These are phyloP conservation scores for Trididemnum miniatum DNA, from an alignment of 23 tunicate genomes.

Conservation along the genomic window DNA sequence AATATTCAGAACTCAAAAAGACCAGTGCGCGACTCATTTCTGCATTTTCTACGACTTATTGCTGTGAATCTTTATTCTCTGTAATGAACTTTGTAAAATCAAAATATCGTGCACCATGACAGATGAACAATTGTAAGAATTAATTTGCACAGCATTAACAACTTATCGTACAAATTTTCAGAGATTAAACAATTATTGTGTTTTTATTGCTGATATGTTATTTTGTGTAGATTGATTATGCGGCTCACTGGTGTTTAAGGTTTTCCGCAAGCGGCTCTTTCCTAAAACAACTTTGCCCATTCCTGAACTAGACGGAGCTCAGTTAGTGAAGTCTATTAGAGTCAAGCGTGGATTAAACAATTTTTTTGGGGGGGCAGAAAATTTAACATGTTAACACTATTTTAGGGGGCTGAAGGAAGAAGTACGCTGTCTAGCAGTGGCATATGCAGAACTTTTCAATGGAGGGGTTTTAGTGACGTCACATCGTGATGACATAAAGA, in stretches of 20 bases:
- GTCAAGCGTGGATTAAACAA: too few species aligned
- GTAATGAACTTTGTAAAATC: constrained; percentile 26
- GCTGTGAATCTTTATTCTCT: constrained; percentile 36
- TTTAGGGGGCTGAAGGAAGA: too few species aligned
- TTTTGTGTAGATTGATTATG: neutral
- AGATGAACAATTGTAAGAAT: constrained; percentile 15
- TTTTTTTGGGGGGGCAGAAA: too few species aligned
- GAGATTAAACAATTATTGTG: constrained; percentile 17
- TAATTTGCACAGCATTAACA: constrained; percentile 37
- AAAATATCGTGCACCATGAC: constrained; percentile 27
- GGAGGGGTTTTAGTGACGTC: too few species aligned
- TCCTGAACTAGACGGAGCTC: neutral
- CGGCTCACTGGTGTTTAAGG: constrained; percentile 20
- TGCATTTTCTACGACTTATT: constrained; percentile 30
- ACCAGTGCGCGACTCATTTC: constrained; percentile 6
- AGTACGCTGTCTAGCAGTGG: too few species aligned
- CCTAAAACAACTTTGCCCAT: constrained; percentile 19
- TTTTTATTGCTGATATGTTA: neutral
- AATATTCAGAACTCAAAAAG: neutral
- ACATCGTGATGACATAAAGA: too few species aligned
- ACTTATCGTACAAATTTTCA: constrained; percentile 23
- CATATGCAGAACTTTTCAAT: too few species aligned
- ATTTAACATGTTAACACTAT: too few species aligned
- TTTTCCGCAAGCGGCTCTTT: constrained; percentile 31
- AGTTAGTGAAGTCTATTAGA: too few species aligned